phyloP scores from a whole-genome alignment of 2,113 vertebrate genomes.

The Hyla sarda region DNA sequence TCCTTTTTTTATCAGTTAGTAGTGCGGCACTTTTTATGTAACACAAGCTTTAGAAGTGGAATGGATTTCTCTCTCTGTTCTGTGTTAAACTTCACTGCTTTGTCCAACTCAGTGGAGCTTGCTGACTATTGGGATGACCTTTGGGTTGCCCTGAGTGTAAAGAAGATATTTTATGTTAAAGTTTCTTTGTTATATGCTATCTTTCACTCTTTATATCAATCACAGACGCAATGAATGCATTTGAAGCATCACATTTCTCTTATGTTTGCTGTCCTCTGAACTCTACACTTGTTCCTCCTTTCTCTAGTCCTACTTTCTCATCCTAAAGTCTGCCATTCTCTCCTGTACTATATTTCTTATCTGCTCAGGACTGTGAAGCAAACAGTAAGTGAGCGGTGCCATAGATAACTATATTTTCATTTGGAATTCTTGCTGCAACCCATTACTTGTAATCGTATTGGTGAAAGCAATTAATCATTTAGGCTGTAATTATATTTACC shows the following conservation, averaged over 20 bases:
- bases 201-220: conserved; percentile 28
- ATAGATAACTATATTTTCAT: neutral
- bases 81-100: conserved; percentile 50
- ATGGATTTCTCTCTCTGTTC: conserved; percentile 49
- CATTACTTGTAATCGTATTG: too few relatives aligned
- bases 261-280: conserved; percentile 45
- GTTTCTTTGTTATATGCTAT: conserved; percentile 31
- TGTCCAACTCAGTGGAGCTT: conserved; percentile 49
- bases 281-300: conserved; percentile 39
- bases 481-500: neutral
- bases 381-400: neutral
- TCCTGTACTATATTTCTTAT: neutral
- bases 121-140: conserved; percentile 48
- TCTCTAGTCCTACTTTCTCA: conserved; percentile 21
- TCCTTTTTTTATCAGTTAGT: conserved; percentile 42
- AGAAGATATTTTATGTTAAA: conserved; percentile 46
- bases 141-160: conserved; percentile 25
- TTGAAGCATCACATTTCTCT: conserved; percentile 35
- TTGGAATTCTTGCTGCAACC: neutral
- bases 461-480: neutral
- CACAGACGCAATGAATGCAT: conserved; percentile 18
- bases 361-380: conserved; percentile 5
- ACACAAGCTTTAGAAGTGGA: conserved; percentile 31
- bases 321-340: conserved; percentile 15
- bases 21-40: conserved; percentile 41